phyloP scores from a whole-genome alignment of 2,113 vertebrate genomes.

The Capreolus pygargus region DNA sequence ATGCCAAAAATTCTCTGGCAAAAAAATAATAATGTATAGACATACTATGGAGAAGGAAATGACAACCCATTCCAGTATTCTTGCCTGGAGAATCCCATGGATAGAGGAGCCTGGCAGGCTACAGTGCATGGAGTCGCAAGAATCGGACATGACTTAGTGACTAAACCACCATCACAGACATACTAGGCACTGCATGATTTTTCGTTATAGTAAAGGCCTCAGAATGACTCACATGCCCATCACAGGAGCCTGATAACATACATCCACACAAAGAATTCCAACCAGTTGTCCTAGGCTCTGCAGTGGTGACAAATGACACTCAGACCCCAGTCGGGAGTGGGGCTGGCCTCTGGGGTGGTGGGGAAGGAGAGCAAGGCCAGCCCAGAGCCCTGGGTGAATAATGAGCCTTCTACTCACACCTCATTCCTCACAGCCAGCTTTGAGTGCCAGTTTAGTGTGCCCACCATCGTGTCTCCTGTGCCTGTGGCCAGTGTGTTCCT shows the following conservation, averaged over 20 bases:
- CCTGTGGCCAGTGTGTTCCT: background rate
- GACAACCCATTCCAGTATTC: background rate
- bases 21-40: background rate
- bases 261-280: too few relatives aligned
- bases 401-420: background rate
- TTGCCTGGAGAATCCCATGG: background rate
- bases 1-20: background rate
- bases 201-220: background rate
- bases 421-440: background rate
- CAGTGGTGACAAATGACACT: too few relatives aligned
- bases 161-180: background rate
- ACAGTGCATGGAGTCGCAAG: background rate
- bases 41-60: background rate
- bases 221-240: background rate
- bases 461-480: rapidly evolving
- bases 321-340: rapidly evolving
- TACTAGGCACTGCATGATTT: background rate
- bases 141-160: background rate
- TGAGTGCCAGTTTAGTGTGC: background rate
- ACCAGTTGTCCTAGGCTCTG: background rate
- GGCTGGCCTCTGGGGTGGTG: background rate
- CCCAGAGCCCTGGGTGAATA: background rate
- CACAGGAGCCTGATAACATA: too few relatives aligned
- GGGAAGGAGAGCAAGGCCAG: background rate
- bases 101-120: background rate